These are phyloP conservation scores for Hofmannophila pseudospretella DNA, from an alignment of 2,888 invertebrate species.

Conservation along the genomic window DNA sequence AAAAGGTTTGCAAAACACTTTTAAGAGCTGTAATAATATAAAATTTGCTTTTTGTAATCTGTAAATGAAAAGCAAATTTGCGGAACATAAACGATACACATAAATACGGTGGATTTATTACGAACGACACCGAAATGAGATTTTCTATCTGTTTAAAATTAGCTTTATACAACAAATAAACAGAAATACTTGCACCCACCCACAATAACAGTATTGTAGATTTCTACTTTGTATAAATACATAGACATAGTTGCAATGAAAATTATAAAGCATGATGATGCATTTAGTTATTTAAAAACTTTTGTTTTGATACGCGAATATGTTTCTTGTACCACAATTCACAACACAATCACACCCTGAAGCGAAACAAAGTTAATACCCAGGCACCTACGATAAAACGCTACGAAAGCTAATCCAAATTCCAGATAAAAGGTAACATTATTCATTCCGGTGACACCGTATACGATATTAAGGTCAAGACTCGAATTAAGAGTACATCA, in stretches of 20 bases:
- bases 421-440: slow-evolving; percentile 2
- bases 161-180: too few species aligned
- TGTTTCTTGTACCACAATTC: too few species aligned
- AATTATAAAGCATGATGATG: too few species aligned
- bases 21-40: neutral
- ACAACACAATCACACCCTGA: too few species aligned
- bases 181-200: too few species aligned
- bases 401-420: slow-evolving; percentile 1
- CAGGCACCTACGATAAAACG: too few species aligned
- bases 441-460: slow-evolving; percentile 4
- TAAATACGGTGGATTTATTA: neutral
- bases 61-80: slow-evolving; percentile 2
- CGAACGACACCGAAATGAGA: neutral
- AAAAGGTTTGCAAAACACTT: neutral
- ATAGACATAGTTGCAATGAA: too few species aligned
- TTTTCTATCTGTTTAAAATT: neutral
- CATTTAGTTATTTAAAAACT: too few species aligned
- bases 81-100: neutral
- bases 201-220: too few species aligned
- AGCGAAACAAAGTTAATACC: too few species aligned
- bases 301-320: too few species aligned
- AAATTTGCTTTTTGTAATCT: neutral
- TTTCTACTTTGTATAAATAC: too few species aligned
- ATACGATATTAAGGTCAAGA: slow-evolving; percentile 9
- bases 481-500: slow-evolving; percentile 1